Percentiles rank a stretch among this genome's conserved stretches.
phyloP scores from a whole-genome alignment of 2,797 vertebrate species.

The Gadopsis marmoratus region DNA sequence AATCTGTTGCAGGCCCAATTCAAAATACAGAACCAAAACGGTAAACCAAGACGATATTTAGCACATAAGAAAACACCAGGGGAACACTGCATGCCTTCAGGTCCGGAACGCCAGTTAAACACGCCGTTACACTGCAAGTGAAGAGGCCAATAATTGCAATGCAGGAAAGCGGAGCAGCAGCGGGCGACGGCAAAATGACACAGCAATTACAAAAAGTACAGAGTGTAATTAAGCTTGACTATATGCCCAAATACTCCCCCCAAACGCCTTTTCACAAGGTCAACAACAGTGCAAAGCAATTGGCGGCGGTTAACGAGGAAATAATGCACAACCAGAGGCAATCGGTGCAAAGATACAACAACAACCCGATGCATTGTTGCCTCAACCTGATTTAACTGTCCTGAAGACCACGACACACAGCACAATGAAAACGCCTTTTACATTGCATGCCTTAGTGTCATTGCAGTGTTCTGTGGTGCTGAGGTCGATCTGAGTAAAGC shows the following conservation, averaged over 20 bases:
- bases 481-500: not conserved
- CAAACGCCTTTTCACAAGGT: slow-evolving; percentile 44
- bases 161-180: slow-evolving; percentile 32
- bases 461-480: not conserved
- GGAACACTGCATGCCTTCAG: slow-evolving; percentile 11
- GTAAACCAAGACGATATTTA: not conserved
- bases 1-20: not conserved
- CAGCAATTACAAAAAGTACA: slow-evolving; percentile 52
- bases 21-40: not conserved
- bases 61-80: not conserved
- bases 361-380: not conserved
- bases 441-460: not conserved
- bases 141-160: slow-evolving; percentile 22
- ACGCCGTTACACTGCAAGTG: not conserved
- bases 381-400: not conserved
- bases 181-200: slow-evolving; percentile 36
- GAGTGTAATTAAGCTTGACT: slow-evolving; percentile 58
- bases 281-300: slow-evolving; percentile 25
- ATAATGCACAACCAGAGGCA: slow-evolving; percentile 19
- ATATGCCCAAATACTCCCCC: slow-evolving; percentile 40
- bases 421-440: not conserved
- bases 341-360: slow-evolving; percentile 15
- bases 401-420: not conserved
- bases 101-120: slow-evolving; percentile 19
- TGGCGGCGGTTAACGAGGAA: slow-evolving; percentile 17